Conservation (phyloP, 2,888 invertebrate species). For the Syrista parreyssii region DNA sequence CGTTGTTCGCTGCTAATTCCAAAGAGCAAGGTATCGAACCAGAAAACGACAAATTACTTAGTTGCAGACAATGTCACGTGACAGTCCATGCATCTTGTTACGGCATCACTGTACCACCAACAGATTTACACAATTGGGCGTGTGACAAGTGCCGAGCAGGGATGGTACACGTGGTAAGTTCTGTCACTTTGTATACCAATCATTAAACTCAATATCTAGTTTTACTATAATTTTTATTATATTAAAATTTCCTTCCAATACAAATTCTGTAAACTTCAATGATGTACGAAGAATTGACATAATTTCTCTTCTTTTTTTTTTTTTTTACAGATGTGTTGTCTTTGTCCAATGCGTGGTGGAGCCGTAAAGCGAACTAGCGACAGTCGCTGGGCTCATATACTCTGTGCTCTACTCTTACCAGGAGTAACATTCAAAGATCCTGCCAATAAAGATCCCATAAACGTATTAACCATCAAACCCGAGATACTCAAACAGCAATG, state of each 20-base stretch:
- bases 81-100: slow-evolving; percentile 72
- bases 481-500: slow-evolving; percentile 54
- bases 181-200: not conserved
- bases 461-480: slow-evolving; percentile 51
- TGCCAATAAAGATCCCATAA: slow-evolving; percentile 61
- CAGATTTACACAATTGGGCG: slow-evolving; percentile 61
- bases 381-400: slow-evolving; percentile 75
- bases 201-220: not conserved
- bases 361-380: slow-evolving; percentile 75
- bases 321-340: slow-evolving; percentile 65
- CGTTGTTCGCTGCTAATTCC: slow-evolving; percentile 61
- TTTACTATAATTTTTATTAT: too few relatives aligned
- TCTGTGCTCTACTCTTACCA: slow-evolving; percentile 75
- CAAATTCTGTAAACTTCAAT: too few relatives aligned
- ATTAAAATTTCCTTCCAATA: not conserved
- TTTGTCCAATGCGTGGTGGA: slow-evolving; percentile 72
- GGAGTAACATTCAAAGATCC: slow-evolving; percentile 71
- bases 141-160: slow-evolving; percentile 65
- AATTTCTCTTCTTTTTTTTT: slow-evolving; percentile 1
- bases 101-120: slow-evolving; percentile 59
- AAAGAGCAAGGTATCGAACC: slow-evolving; percentile 56
- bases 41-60: slow-evolving; percentile 65
- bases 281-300: not conserved
- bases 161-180: slow-evolving; percentile 56
- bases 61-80: slow-evolving; percentile 70